A percentile compares a stretch with the other conserved stretches of the same genome.
phyloP scores from a whole-genome alignment of 2,113 vertebrate species.

The Zosterops pallidus region DNA sequence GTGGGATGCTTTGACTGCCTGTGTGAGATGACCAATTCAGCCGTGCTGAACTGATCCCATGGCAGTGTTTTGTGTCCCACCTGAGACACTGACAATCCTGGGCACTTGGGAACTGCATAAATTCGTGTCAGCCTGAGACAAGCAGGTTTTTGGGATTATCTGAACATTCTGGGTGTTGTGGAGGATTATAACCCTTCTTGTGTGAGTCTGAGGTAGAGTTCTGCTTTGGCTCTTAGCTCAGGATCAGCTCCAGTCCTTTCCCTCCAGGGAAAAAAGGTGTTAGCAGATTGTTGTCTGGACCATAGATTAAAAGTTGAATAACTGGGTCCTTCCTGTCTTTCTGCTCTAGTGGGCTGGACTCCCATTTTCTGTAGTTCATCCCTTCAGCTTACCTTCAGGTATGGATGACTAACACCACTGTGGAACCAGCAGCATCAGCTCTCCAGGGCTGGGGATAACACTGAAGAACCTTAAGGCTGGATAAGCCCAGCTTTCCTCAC shows the following conservation, averaged over 20 bases:
- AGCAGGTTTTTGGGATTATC: background rate
- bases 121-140: background rate
- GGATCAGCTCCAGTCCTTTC: background rate
- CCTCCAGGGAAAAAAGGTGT: background rate
- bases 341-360: background rate
- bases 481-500: background rate
- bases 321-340: background rate
- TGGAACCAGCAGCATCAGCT: background rate
- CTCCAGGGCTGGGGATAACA: background rate
- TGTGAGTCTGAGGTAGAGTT: background rate
- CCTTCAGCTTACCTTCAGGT: background rate
- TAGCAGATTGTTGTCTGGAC: background rate
- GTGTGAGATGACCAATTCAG: background rate
- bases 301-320: background rate
- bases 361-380: background rate
- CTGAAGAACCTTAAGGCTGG: background rate
- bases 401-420: background rate
- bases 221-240: background rate
- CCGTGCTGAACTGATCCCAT: rapidly evolving
- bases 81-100: background rate
- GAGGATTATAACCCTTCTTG: background rate
- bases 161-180: background rate
- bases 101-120: background rate
- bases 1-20: background rate
- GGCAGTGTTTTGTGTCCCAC: rapidly evolving